Evolutionary conservation across 2,113 vertebrate species (phyloP).

Genomic region (Microtus pennsylvanicus): DNA sequence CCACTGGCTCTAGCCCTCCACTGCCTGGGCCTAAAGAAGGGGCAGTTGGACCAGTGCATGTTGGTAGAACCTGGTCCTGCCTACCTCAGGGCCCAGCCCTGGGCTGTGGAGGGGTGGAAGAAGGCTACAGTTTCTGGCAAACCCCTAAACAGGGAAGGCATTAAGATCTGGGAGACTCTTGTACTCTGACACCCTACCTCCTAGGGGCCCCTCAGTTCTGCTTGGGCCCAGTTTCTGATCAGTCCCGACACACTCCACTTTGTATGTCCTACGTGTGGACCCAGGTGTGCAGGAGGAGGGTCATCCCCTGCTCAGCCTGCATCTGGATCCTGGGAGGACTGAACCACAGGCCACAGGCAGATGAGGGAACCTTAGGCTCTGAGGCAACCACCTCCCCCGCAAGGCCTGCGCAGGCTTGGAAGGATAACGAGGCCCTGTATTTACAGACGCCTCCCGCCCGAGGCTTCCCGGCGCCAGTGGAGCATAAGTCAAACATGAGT

Average conservation of each 20-base stretch:
- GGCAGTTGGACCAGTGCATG: rapidly evolving
- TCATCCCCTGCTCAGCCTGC: neutral
- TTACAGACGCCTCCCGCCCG: constrained; percentile 49
- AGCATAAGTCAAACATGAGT: constrained; percentile 40
- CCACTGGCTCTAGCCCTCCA: rapidly evolving
- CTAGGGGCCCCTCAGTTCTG: rapidly evolving
- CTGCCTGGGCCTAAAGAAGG: neutral
- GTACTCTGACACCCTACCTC: rapidly evolving
- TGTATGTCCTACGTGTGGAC: neutral
- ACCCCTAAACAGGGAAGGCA: neutral
- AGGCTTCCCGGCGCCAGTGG: constrained; percentile 58
- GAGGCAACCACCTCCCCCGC: neutral
- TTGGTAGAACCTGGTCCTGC: neutral
- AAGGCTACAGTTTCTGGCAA: neutral
- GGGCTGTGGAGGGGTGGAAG: neutral
- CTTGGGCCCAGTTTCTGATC: rapidly evolving
- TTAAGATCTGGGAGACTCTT: neutral
- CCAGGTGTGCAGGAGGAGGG: no score
- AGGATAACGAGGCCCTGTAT: constrained; percentile 32
- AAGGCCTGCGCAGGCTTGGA: neutral
- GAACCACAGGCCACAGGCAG: neutral
- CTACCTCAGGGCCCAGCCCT: neutral
- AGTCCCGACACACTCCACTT: rapidly evolving
- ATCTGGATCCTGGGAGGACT: neutral
- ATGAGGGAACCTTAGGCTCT: neutral